phyloP scores from a whole-genome alignment of 2,797 vertebrate species.

The Sebastes baramenuke region DNA sequence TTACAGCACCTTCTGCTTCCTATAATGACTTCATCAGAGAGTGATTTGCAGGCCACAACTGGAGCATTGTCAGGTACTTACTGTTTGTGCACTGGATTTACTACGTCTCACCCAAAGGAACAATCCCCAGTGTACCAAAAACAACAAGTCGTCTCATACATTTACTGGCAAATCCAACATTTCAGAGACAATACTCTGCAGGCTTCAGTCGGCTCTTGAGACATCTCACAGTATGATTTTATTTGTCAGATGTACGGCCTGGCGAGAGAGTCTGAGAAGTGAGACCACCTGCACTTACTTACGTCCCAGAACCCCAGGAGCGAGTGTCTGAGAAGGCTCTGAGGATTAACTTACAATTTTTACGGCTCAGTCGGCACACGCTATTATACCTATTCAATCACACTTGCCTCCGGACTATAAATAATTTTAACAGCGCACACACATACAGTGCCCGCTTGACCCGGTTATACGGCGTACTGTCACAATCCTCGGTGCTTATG shows the following conservation, averaged over 20 bases:
- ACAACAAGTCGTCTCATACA: neutral
- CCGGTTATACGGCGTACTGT: slow-evolving; percentile 50
- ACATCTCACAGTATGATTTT: slow-evolving; percentile 55
- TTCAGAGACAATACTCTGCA: slow-evolving; percentile 24
- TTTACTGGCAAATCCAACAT: slow-evolving; percentile 5
- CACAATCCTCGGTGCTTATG: slow-evolving; percentile 57
- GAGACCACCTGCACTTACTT: slow-evolving; percentile 82
- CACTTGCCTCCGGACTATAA: slow-evolving; percentile 73
- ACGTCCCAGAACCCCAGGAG: slow-evolving; percentile 67
- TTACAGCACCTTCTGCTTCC: slow-evolving; percentile 23
- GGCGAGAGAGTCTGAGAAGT: slow-evolving; percentile 38
- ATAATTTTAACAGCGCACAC: slow-evolving; percentile 66
- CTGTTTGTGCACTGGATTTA: slow-evolving; percentile 34
- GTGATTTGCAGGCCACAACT: slow-evolving; percentile 32
- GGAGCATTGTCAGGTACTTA: slow-evolving; percentile 27
- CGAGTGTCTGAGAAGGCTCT: slow-evolving; percentile 67
- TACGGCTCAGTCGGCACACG: slow-evolving; percentile 73
- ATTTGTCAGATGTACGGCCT: slow-evolving; percentile 64
- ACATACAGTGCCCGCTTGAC: slow-evolving; percentile 56
- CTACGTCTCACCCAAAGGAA: slow-evolving; percentile 6
- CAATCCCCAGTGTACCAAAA: slow-evolving; percentile 7
- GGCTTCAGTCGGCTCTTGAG: slow-evolving; percentile 33
- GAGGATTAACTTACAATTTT: slow-evolving; percentile 80
- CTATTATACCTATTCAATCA: slow-evolving; percentile 78
- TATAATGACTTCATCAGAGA: slow-evolving; percentile 45